Evolutionary conservation across 2,888 invertebrate genomes (phyloP).

Genomic region (Rhamnusium bicolor): DNA sequence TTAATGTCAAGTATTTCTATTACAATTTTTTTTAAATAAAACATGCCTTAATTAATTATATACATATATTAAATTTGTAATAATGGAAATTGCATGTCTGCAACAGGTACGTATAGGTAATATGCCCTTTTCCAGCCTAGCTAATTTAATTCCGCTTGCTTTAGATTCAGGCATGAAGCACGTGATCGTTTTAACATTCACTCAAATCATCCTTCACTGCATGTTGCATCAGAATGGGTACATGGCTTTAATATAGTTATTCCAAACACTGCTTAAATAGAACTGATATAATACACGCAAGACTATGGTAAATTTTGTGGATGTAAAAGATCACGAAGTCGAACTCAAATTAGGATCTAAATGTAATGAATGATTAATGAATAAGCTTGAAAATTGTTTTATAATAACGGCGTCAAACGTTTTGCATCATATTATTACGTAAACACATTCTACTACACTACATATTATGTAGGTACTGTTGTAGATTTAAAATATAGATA

Average conservation of each 20-base stretch:
- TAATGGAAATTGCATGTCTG: slow-evolving; percentile 1
- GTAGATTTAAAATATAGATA: too few species aligned
- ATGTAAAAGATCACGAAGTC: neutral
- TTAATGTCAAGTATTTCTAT: neutral
- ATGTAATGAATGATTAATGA: neutral
- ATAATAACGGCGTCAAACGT: neutral
- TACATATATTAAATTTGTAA: neutral
- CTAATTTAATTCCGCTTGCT: slow-evolving; percentile 8
- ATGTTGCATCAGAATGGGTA: neutral
- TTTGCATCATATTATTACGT: neutral
- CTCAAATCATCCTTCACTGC: neutral
- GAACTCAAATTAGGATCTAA: neutral
- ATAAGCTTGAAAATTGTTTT: neutral
- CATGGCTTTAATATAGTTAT: neutral
- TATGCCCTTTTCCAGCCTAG: neutral
- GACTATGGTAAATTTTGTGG: slow-evolving; percentile 19
- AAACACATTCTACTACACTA: neutral
- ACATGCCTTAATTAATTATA: neutral
- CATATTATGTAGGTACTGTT: too few species aligned
- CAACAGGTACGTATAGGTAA: slow-evolving; percentile 9
- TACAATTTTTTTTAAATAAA: too few species aligned
- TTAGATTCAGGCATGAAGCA: slow-evolving; percentile 11
- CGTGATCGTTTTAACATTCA: neutral
- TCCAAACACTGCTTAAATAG: neutral
- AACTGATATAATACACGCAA: neutral